These are phyloP conservation scores for Homarus americanus DNA, from an alignment of 1,140 invertebrate genomes.

Conservation along the genomic window DNA sequence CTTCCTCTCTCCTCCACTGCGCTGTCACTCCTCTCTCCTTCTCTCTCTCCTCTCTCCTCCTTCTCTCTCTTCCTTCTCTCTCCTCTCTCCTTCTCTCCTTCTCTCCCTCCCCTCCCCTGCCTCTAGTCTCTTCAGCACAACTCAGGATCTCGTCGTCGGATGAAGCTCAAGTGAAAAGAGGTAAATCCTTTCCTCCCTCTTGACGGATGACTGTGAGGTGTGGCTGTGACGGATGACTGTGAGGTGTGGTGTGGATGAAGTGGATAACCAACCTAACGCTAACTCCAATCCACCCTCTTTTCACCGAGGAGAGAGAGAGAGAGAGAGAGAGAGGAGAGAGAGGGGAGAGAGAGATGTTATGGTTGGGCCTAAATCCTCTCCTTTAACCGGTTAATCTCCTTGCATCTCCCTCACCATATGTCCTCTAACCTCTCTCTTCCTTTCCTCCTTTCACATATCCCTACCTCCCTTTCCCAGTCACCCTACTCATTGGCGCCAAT, in stretches of 20 bases:
- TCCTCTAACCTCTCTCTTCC: neutral
- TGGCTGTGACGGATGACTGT: no score
- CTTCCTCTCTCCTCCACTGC: neutral
- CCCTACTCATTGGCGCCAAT: neutral
- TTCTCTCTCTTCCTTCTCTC: slow-evolving; percentile 5
- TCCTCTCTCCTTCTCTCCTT: slow-evolving; percentile 24
- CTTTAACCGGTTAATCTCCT: neutral
- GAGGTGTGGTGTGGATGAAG: no score
- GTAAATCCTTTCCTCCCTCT: no score
- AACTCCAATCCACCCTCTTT: no score
- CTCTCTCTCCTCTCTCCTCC: neutral
- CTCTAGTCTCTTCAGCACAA: slow-evolving; percentile 31
- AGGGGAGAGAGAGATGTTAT: neutral
- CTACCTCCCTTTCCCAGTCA: neutral
- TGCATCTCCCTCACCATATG: slow-evolving; percentile 1
- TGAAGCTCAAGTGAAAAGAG: no score
- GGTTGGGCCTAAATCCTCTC: neutral
- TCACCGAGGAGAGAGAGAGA: neutral
- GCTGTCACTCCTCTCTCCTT: neutral
- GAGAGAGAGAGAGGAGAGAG: neutral
- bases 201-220: no score
- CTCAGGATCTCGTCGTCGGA: no score
- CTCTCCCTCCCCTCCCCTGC: slow-evolving; percentile 16
- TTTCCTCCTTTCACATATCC: neutral
- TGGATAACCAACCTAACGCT: no score